phyloP scores from a whole-genome alignment of 2,888 invertebrate species.

The Drosophila merina region DNA sequence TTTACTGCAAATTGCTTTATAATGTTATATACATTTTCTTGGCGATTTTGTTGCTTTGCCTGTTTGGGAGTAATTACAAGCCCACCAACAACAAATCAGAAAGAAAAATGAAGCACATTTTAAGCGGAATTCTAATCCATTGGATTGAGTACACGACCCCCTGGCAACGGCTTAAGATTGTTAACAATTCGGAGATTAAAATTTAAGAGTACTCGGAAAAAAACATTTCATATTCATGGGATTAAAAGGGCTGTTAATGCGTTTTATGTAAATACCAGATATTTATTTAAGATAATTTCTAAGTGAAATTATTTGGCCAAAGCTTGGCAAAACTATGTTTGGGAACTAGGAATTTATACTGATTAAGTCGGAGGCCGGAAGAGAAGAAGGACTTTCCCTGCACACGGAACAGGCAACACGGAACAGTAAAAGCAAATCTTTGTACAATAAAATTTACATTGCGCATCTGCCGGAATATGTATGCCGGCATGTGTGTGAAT shows the following conservation, averaged over 20 bases:
- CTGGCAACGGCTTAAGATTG: slow-evolving; percentile 12
- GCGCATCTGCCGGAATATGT: slow-evolving; percentile 32
- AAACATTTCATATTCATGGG: not conserved
- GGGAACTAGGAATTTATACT: slow-evolving; percentile 14
- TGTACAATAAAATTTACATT: slow-evolving; percentile 57
- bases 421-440: slow-evolving; percentile 55
- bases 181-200: slow-evolving; percentile 36
- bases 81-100: slow-evolving; percentile 5
- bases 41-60: slow-evolving; percentile 47
- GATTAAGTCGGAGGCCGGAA: slow-evolving; percentile 18
- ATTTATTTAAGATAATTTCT: not conserved
- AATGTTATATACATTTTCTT: slow-evolving; percentile 74
- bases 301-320: not conserved
- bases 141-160: slow-evolving; percentile 18
- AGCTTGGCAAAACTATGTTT: not conserved
- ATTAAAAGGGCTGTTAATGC: not conserved
- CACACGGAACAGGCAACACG: slow-evolving; percentile 14
- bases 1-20: slow-evolving; percentile 80
- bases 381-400: slow-evolving; percentile 21
- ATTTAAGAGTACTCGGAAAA: not conserved
- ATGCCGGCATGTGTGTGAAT: slow-evolving; percentile 4
- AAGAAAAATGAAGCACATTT: slow-evolving; percentile 33
- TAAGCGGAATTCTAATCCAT: slow-evolving; percentile 30
- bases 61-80: slow-evolving; percentile 69
- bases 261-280: not conserved